Conservation (phyloP, 2,888 invertebrate genomes). For the Sphaeridia pumilis region DNA sequence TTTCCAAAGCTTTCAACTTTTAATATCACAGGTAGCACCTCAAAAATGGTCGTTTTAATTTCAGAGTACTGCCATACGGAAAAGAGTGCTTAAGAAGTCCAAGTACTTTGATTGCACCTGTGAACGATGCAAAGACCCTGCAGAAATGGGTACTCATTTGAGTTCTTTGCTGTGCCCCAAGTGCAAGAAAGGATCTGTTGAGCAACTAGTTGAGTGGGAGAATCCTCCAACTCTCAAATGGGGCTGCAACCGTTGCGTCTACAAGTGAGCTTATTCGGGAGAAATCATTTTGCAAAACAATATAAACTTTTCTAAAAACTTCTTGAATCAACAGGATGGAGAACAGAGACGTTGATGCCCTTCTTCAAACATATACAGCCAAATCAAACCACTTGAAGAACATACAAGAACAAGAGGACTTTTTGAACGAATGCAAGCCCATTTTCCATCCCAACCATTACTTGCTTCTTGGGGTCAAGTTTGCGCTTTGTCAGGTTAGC, state of each 20-base stretch:
- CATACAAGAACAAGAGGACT: slow-evolving; percentile 29
- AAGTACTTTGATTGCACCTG: slow-evolving; percentile 34
- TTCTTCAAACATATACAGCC: slow-evolving; percentile 19
- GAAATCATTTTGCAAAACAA: neutral
- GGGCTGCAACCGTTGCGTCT: slow-evolving; percentile 12
- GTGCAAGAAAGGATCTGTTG: slow-evolving; percentile 27
- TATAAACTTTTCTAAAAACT: neutral
- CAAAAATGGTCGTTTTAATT: neutral
- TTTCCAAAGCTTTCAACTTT: neutral
- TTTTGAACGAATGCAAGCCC: slow-evolving; percentile 23
- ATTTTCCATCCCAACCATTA: slow-evolving; percentile 30
- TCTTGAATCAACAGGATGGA: slow-evolving; percentile 8
- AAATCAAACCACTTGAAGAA: slow-evolving; percentile 16
- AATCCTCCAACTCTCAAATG: slow-evolving; percentile 7
- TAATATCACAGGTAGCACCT: neutral
- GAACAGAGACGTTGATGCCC: slow-evolving; percentile 14
- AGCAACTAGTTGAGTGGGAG: slow-evolving; percentile 12
- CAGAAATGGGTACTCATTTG: slow-evolving; percentile 32
- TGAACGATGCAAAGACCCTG: slow-evolving; percentile 26
- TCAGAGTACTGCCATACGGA: slow-evolving; percentile 23
- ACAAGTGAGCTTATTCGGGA: too few relatives aligned
- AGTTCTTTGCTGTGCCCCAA: slow-evolving; percentile 26
- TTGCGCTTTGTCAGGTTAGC: slow-evolving; percentile 22
- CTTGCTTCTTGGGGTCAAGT: slow-evolving; percentile 29
- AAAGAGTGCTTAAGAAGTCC: slow-evolving; percentile 20